Evolutionary conservation across 2,888 invertebrate species (phyloP), one percentile per base, ranked within the genome.

Genomic region (Trachelus tabidus): DNA sequence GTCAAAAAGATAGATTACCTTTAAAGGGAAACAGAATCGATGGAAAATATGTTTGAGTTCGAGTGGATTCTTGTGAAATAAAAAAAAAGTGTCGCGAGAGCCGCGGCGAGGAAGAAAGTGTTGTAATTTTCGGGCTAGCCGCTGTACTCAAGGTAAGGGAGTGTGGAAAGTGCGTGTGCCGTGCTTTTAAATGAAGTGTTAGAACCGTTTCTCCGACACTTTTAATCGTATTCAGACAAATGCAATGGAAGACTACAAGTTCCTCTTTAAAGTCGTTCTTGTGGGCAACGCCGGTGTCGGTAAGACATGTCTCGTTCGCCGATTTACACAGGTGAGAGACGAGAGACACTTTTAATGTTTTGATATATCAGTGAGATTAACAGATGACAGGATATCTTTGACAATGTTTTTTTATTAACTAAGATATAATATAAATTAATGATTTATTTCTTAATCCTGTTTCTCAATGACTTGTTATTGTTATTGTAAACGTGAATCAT

Each of bases 251-350:
- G 99, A 99, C 94, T 99, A 99, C 93, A 99, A 98, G 93, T 99
- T 98, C 94, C 94, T 99, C 86, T 99, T 99, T 92, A 99, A 99
- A 96, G 98, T 99, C 87, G 99, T 99, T 83, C 94, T 99, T 83
- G 98, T 99, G 85, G 99, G 99, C 76, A 99, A 99, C 93, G 98
- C 99, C 84, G 99, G 99, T 78, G 99, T 99, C 83, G 99, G 99
- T 34, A 99, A 99, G 93, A 99, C 99, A 76, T 99, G 99, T 92
- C 94, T 99, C 78, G 99, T 99, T 79, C 94, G 99, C 83, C 94
- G 99, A 88, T 99, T 99, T 92, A 99, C 99, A 69, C 99, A 99
- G 94, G 95, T 94, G 90, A 86, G 84, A 33, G 23, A 56, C 9
- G 90, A 86, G 84, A 33, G 56, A 9, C 56, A 56, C 23, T 56